Percentiles rank a stretch among this genome's conserved stretches.
These are phyloP conservation scores for Bombus waltoni DNA, from an alignment of 1,140 invertebrate genomes.

Conservation along the genomic window DNA sequence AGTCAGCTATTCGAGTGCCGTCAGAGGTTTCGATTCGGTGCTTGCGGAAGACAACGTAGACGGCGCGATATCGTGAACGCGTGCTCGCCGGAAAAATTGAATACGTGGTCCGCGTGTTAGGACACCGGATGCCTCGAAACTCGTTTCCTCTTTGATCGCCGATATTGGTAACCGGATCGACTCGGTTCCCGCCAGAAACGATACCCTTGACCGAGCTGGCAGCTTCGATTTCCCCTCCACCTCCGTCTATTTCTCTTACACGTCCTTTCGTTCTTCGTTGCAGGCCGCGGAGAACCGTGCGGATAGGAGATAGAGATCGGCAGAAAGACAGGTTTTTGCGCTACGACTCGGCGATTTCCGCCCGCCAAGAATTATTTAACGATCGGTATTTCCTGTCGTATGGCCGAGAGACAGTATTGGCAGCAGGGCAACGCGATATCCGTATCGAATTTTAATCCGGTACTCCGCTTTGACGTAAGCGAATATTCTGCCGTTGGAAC, in stretches of 20 bases:
- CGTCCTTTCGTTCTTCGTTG: too few species aligned
- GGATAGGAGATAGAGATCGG: not conserved
- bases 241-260: not conserved
- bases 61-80: constrained; percentile 5
- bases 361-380: constrained; percentile 34
- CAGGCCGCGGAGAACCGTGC: not conserved
- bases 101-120: not conserved
- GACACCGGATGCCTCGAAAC: not conserved
- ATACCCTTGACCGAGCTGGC: constrained; percentile 39
- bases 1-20: not conserved
- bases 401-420: constrained; percentile 16
- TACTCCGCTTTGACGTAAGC: constrained; percentile 7
- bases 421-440: constrained; percentile 17
- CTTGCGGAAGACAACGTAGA: not conserved
- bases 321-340: not conserved
- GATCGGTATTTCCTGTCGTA: constrained; percentile 19
- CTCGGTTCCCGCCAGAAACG: constrained; percentile 7
- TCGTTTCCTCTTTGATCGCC: constrained; percentile 35
- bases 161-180: constrained; percentile 31
- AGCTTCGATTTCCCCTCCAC: constrained; percentile 28
- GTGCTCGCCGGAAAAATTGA: constrained; percentile 24
- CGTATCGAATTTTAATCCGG: constrained; percentile 40
- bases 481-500: not conserved
- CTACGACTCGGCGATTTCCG: not conserved
- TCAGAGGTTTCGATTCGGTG: not conserved